A percentile compares a stretch with the other conserved stretches of the same genome.
These are phyloP conservation scores for Melanotaenia trifasciata DNA, from an alignment of 2,797 vertebrate species.

Conservation along the genomic window DNA sequence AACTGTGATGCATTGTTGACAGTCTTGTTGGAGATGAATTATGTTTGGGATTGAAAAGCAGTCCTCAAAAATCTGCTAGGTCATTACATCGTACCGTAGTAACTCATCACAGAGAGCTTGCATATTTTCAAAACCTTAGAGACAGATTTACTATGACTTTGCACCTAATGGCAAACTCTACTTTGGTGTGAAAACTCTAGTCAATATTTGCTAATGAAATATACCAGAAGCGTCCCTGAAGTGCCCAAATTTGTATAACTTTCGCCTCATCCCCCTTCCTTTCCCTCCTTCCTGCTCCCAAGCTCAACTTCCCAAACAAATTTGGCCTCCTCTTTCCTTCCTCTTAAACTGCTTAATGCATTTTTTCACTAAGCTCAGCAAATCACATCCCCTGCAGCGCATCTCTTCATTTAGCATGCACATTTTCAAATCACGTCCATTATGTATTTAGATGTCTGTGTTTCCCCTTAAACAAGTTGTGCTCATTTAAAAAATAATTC, in stretches of 20 bases:
- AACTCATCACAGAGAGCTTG: neutral
- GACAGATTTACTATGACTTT: neutral
- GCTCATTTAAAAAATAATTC: slow-evolving; percentile 7
- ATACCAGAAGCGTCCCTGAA: neutral
- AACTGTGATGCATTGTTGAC: neutral
- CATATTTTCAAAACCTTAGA: neutral
- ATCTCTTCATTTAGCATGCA: slow-evolving; percentile 27
- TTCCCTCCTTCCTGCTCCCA: neutral
- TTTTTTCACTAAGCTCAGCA: slow-evolving; percentile 40
- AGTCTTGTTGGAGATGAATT: neutral
- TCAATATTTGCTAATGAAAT: neutral
- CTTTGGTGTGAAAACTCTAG: neutral
- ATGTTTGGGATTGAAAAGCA: neutral
- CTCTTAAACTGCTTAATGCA: slow-evolving; percentile 31
- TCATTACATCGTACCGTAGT: neutral
- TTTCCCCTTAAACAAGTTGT: slow-evolving; percentile 8
- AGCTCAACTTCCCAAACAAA: slow-evolving; percentile 34
- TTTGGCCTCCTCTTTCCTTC: slow-evolving; percentile 26
- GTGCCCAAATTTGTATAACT: neutral
- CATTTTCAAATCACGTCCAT: slow-evolving; percentile 36
- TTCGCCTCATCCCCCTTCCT: neutral
- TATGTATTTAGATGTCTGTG: slow-evolving; percentile 18
- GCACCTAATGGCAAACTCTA: neutral
- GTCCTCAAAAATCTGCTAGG: too few species aligned
- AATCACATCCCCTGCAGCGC: slow-evolving; percentile 29